A percentile compares a stretch with the other conserved stretches of the same genome.
Conservation (phyloP, 2,113 vertebrate genomes). For the Aegotheles bennettii region DNA sequence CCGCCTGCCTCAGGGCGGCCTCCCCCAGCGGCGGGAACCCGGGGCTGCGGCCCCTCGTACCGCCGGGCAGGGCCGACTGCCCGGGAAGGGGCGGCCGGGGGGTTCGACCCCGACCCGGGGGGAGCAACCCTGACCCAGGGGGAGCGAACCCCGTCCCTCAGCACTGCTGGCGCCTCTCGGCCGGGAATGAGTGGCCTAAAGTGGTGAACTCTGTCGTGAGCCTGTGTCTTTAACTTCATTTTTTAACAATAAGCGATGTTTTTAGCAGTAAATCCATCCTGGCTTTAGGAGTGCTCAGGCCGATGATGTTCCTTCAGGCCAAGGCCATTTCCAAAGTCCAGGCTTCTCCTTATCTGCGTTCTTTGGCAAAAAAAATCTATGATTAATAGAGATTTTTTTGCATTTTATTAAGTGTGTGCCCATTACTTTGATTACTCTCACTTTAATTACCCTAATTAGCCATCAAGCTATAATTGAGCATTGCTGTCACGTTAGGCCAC, state of each 20-base stretch:
- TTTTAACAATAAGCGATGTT: neutral
- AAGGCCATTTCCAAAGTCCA: neutral
- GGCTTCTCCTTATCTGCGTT: neutral
- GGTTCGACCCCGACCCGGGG: too few species aligned
- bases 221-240: neutral
- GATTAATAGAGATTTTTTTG: neutral
- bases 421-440: constrained; percentile 47
- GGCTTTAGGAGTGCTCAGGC: accelerated
- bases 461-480: constrained; percentile 23
- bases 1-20: neutral
- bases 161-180: too few species aligned
- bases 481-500: constrained; percentile 2
- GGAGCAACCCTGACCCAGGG: too few species aligned
- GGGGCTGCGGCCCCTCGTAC: neutral
- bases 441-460: constrained; percentile 68
- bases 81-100: too few species aligned
- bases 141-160: too few species aligned
- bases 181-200: neutral
- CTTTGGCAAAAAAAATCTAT: neutral
- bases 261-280: neutral
- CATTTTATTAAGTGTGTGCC: constrained; percentile 32
- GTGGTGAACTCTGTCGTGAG: too few species aligned
- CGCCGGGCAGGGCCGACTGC: too few species aligned
- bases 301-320: neutral
- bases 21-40: too few species aligned